A percentile compares a stretch with the other conserved stretches of the same genome.
phyloP scores from a whole-genome alignment of 2,113 vertebrate species.

The Zosterops japonicus region DNA sequence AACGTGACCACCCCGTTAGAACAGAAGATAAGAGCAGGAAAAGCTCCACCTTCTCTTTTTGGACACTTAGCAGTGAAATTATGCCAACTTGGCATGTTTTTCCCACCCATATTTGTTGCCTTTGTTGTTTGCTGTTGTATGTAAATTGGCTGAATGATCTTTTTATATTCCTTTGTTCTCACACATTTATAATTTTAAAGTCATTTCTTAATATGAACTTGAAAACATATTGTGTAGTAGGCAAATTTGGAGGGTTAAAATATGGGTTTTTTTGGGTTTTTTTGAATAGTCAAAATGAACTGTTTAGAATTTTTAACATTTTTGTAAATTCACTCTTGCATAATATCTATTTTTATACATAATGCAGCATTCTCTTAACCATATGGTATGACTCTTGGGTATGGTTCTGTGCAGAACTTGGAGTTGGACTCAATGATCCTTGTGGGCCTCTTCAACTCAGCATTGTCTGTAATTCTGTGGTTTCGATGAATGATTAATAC shows the following conservation, averaged over 20 bases:
- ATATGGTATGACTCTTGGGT: not conserved
- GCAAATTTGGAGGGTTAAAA: not conserved
- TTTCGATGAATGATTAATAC: not conserved
- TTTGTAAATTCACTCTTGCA: not conserved
- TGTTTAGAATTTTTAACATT: not conserved
- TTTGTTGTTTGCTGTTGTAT: not conserved
- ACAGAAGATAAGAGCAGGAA: not conserved
- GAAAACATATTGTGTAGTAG: not conserved
- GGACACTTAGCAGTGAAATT: not conserved
- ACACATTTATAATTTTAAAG: not conserved
- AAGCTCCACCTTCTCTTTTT: not conserved
- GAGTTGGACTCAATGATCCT: not conserved
- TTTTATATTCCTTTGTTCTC: not conserved
- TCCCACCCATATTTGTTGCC: not conserved
- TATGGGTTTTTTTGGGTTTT: not conserved
- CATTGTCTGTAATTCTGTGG: not conserved
- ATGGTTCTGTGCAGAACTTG: not conserved
- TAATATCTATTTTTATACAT: not conserved
- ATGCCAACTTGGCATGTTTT: not conserved
- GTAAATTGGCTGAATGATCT: not conserved
- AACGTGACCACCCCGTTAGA: not conserved
- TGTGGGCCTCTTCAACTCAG: not conserved
- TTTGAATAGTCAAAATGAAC: not conserved
- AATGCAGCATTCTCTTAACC: accelerated
- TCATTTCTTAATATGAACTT: not conserved